Conservation (phyloP, 2,888 invertebrate genomes). For the Drosophila merina region DNA sequence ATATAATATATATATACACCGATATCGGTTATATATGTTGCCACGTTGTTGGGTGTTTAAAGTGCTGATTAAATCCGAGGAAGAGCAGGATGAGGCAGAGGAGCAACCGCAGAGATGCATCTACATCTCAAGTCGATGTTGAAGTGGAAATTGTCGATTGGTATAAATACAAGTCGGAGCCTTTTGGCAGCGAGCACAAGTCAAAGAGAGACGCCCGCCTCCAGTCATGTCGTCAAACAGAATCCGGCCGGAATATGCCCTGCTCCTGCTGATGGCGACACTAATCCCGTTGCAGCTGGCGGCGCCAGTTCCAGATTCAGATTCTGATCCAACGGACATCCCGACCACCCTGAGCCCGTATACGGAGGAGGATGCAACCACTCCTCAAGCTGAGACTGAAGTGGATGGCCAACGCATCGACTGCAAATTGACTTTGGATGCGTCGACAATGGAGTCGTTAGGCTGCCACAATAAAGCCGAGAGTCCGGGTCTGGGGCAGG, state of each 20-base stretch:
- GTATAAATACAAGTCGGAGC: constrained; percentile 62
- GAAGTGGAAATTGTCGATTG: constrained; percentile 11
- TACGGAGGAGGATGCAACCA: constrained; percentile 9
- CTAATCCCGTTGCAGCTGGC: constrained; percentile 52
- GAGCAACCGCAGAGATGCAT: constrained; percentile 2
- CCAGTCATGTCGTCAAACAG: constrained; percentile 55
- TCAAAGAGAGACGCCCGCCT: constrained; percentile 50
- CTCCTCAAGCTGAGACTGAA: constrained; percentile 2
- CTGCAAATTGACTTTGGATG: constrained; percentile 76
- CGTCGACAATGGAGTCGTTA: constrained; percentile 76
- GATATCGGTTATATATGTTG: background rate
- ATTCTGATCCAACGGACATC: background rate
- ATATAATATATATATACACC: background rate
- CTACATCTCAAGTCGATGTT: background rate
- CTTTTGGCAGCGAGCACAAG: constrained; percentile 41
- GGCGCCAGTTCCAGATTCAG: background rate
- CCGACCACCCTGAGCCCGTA: constrained; percentile 7
- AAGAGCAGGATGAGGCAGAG: constrained; percentile 30
- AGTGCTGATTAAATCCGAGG: constrained; percentile 48
- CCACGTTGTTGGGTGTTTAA: constrained; percentile 3
- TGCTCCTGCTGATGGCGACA: constrained; percentile 43
- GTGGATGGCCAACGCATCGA: constrained; percentile 53
- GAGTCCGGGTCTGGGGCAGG: constrained; percentile 1
- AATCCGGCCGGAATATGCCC: constrained; percentile 40
- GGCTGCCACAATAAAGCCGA: constrained; percentile 49